These are phyloP conservation scores for Zygogramma bicolorata DNA, from an alignment of 2,888 invertebrate species.

Conservation along the genomic window DNA sequence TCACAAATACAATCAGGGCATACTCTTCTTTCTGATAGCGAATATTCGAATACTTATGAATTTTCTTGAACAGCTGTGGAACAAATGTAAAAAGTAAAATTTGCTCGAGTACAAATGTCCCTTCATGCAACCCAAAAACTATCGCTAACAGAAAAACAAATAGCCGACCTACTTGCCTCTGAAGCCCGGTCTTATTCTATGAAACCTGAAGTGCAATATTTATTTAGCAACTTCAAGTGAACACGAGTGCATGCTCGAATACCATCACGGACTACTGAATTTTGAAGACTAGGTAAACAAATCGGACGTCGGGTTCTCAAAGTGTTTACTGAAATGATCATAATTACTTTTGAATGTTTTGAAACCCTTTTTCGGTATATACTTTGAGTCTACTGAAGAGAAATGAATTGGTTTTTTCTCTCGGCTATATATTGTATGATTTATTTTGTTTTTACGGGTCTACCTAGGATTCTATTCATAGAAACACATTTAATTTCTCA, in stretches of 20 bases:
- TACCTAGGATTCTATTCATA: neutral
- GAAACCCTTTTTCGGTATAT: neutral
- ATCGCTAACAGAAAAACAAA: neutral
- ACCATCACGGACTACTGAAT: slow-evolving; percentile 34
- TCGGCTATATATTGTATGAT: neutral
- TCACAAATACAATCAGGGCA: too few species aligned
- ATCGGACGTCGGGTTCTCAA: slow-evolving; percentile 11
- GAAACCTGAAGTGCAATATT: slow-evolving; percentile 7
- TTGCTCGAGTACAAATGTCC: too few species aligned
- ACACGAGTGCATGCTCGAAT: slow-evolving; percentile 21
- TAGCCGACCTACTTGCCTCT: neutral
- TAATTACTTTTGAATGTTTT: slow-evolving; percentile 21
- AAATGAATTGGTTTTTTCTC: neutral
- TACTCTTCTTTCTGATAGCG: too few species aligned
- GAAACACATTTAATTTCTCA: slow-evolving; percentile 8
- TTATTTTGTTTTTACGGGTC: neutral
- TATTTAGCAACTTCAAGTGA: slow-evolving; percentile 11
- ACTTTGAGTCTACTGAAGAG: neutral
- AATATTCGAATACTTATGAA: too few species aligned
- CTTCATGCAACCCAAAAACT: too few species aligned
- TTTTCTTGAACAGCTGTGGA: too few species aligned
- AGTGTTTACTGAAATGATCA: slow-evolving; percentile 23
- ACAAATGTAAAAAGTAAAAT: too few species aligned
- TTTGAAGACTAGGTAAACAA: slow-evolving; percentile 28
- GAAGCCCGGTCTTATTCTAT: neutral